Evolutionary conservation across 2,888 invertebrate genomes (phyloP).

Genomic region (Therioaphis trifolii): DNA sequence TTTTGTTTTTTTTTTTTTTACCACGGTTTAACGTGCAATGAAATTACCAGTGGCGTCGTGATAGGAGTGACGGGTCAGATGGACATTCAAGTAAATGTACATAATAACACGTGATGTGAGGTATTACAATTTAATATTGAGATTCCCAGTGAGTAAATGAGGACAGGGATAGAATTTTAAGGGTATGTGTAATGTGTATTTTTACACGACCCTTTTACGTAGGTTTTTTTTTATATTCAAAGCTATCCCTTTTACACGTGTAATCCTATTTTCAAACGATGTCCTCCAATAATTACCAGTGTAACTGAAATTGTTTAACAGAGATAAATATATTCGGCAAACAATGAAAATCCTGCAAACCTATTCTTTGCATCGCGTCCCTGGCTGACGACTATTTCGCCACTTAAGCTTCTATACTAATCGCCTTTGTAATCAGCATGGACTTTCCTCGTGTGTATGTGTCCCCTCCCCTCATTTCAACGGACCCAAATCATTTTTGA

Average conservation of each 20-base stretch:
- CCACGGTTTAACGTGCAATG: neutral
- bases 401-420: slow-evolving; percentile 8
- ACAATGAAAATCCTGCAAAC: slow-evolving; percentile 26
- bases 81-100: slow-evolving; percentile 15
- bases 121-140: slow-evolving; percentile 24
- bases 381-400: neutral
- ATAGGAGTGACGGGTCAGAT: neutral
- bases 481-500: neutral
- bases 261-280: neutral
- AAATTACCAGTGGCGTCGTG: neutral
- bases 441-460: slow-evolving; percentile 4
- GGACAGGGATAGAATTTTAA: neutral
- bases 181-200: neutral
- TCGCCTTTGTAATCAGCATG: slow-evolving; percentile 34
- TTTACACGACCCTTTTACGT: neutral
- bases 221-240: neutral
- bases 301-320: neutral
- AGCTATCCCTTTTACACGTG: neutral
- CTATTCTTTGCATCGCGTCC: neutral
- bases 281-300: slow-evolving; percentile 16
- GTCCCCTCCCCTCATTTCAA: neutral
- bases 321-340: neutral
- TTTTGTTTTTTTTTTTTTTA: neutral
- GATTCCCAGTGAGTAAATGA: neutral
- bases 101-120: neutral